These are phyloP conservation scores for Mizuhopecten yessoensis DNA, from an alignment of 1,140 invertebrate genomes.

Conservation along the genomic window DNA sequence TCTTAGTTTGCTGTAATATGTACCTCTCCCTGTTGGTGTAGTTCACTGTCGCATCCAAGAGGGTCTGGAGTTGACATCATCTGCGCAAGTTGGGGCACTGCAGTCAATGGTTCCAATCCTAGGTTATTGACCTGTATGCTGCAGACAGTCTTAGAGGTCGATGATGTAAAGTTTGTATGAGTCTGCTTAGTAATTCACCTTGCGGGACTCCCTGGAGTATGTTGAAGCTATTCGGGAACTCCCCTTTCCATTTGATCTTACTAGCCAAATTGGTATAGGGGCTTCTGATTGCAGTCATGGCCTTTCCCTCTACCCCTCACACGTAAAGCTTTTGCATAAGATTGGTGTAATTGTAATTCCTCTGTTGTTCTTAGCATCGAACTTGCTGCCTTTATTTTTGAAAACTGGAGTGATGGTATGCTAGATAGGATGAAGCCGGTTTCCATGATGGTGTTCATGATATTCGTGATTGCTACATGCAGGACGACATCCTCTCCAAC, in stretches of 20 bases:
- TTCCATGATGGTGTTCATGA: slow-evolving; percentile 8
- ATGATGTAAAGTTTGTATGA: slow-evolving; percentile 46
- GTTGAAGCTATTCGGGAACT: no score
- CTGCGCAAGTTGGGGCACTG: slow-evolving; percentile 47
- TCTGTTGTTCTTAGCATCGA: slow-evolving; percentile 44
- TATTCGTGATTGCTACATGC: not conserved
- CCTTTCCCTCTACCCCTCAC: not conserved
- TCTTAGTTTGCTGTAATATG: slow-evolving; percentile 52
- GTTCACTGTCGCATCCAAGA: not conserved
- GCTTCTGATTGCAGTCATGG: not conserved
- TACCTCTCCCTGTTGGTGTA: slow-evolving; percentile 51
- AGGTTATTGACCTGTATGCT: not conserved
- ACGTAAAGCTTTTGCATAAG: slow-evolving; percentile 44
- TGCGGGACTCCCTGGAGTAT: not conserved
- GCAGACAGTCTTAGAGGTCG: not conserved
- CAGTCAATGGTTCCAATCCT: slow-evolving; percentile 28
- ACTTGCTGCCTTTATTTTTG: no score
- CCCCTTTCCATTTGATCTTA: slow-evolving; percentile 34
- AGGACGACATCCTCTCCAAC: not conserved
- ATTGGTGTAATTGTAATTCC: slow-evolving; percentile 50
- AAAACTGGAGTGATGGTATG: slow-evolving; percentile 40
- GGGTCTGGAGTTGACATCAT: slow-evolving; percentile 41
- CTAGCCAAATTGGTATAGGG: not conserved
- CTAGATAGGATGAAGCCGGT: not conserved
- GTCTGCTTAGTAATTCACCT: not conserved